These are phyloP conservation scores for Buathra laborator DNA, from an alignment of 2,888 invertebrate species.

Conservation along the genomic window DNA sequence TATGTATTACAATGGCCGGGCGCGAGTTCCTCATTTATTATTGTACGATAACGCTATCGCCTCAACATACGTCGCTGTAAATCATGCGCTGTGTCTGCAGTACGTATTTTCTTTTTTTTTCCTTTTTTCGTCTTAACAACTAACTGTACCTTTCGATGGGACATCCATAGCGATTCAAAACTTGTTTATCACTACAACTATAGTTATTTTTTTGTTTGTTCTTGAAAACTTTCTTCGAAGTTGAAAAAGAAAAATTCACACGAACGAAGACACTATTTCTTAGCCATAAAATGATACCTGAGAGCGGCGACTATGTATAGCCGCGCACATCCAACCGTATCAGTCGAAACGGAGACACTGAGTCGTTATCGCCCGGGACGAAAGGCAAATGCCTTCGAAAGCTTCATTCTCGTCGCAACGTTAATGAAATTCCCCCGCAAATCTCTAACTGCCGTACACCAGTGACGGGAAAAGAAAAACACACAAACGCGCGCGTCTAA, in stretches of 20 bases:
- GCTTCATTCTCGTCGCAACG: slow-evolving; percentile 10
- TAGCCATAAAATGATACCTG: slow-evolving; percentile 29
- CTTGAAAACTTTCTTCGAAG: not conserved
- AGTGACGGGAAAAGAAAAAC: not conserved
- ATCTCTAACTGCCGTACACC: not conserved
- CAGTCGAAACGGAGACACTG: slow-evolving; percentile 67
- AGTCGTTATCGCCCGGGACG: slow-evolving; percentile 51
- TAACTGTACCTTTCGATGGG: slow-evolving; percentile 50
- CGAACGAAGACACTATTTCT: slow-evolving; percentile 24
- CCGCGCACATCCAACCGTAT: slow-evolving; percentile 64
- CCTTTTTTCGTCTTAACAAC: not conserved
- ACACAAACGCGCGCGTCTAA: not conserved
- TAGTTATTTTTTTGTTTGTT: not conserved
- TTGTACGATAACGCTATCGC: not conserved
- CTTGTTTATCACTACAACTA: not conserved
- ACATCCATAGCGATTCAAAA: slow-evolving; percentile 38
- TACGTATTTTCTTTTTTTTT: not conserved
- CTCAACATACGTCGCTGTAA: not conserved
- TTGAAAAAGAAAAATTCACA: not conserved
- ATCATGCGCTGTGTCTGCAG: too few species aligned
- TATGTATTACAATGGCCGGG: too few species aligned
- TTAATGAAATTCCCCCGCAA: slow-evolving; percentile 6
- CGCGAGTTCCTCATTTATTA: too few species aligned
- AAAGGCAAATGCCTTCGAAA: slow-evolving; percentile 30
- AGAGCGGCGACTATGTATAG: slow-evolving; percentile 1